Conservation (phyloP, 2,888 invertebrate genomes). For the Erebia aethiops region DNA sequence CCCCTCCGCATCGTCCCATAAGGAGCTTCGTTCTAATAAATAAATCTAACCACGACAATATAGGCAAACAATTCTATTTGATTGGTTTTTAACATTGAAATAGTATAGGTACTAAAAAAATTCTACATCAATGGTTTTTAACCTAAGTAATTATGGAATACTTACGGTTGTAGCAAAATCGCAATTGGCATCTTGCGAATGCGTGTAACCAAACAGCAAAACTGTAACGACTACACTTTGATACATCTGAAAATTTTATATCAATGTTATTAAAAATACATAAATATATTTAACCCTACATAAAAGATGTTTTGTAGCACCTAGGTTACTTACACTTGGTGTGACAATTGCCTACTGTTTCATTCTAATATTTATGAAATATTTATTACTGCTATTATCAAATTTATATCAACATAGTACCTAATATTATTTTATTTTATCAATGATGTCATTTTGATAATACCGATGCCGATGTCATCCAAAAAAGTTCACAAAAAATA, state of each 20-base stretch:
- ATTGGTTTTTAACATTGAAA: too few species aligned
- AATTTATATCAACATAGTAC: neutral
- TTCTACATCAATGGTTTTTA: too few species aligned
- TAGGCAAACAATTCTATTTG: too few species aligned
- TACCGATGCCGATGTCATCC: neutral
- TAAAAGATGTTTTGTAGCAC: neutral
- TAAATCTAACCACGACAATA: too few species aligned
- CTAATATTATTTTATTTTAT: neutral
- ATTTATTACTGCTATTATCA: constrained; percentile 6
- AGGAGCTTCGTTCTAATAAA: too few species aligned
- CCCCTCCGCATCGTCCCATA: too few species aligned
- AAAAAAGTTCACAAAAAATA: neutral
- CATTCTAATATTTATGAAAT: neutral
- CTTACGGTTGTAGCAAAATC: constrained; percentile 68
- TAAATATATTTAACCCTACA: neutral
- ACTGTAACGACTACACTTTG: constrained; percentile 27
- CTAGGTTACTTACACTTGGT: neutral
- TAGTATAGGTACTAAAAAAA: too few species aligned
- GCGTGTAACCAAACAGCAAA: constrained; percentile 37
- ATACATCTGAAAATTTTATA: constrained; percentile 42
- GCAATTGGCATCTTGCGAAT: constrained; percentile 66
- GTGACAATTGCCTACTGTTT: neutral
- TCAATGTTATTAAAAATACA: neutral
- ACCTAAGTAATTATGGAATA: constrained; percentile 30
- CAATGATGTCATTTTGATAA: constrained; percentile 13